Percentiles rank a stretch among this genome's conserved stretches.
These are phyloP conservation scores for Sylvietta virens DNA, from an alignment of 2,113 vertebrate species.

Conservation along the genomic window DNA sequence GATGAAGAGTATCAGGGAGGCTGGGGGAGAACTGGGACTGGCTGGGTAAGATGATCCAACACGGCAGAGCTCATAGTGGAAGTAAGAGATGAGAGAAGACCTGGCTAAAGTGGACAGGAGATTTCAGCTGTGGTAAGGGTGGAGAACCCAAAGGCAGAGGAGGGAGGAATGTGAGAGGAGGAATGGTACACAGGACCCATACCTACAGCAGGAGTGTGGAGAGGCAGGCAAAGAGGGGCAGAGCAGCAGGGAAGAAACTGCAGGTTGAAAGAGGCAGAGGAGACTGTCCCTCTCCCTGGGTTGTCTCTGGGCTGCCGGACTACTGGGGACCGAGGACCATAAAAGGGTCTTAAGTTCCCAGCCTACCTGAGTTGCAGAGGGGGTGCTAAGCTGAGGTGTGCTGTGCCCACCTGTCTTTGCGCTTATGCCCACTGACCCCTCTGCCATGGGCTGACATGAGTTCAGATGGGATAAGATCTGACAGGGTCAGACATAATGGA, in stretches of 20 bases:
- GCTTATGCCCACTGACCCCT: not conserved
- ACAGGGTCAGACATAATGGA: not conserved
- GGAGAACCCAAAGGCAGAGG: not conserved
- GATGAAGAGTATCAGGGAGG: not conserved
- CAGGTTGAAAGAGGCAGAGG: not conserved
- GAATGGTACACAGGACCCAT: rapidly evolving
- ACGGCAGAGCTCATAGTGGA: not conserved
- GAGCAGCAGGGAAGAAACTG: not conserved
- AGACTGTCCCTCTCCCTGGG: not conserved
- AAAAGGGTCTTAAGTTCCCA: not conserved
- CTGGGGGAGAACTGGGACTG: not conserved
- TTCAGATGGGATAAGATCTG: not conserved
- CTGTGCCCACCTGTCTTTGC: not conserved
- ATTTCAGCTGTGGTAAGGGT: not conserved
- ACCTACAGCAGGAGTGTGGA: not conserved
- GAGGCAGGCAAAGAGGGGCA: not conserved
- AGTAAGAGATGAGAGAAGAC: not conserved
- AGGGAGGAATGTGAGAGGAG: not conserved
- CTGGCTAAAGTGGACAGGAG: not conserved
- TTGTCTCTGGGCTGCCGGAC: not conserved
- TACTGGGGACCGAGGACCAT: not conserved
- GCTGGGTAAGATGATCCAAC: not conserved
- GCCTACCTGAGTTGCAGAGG: not conserved
- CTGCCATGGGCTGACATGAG: not conserved
- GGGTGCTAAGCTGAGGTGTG: not conserved